Evolutionary conservation across 2,113 vertebrate genomes (phyloP), one percentile per base, ranked within the genome.

Genomic region (Calyptomena viridis): DNA sequence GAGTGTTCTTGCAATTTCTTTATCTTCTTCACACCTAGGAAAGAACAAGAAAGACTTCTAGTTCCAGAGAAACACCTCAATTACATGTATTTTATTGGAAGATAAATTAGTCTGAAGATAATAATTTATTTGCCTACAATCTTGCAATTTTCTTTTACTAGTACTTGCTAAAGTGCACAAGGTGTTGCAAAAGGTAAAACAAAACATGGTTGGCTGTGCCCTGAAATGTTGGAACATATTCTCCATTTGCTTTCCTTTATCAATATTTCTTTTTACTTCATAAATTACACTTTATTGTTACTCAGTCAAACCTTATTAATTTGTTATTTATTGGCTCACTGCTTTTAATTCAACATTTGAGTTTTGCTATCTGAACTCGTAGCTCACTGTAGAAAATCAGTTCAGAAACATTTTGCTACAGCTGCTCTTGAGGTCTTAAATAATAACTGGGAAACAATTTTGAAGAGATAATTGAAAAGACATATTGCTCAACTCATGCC

Each of bases 381-480:
- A 72, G 20, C 12, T 83, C 52, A 55, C 52, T 46, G 40, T 39
- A 80, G 66, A 90, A 93, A 91, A 95, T 76, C 4, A 3, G 37
- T 90, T 94, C 64, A 89, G 52, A 93, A 94, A 75, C 39, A 66
- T 73, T 89, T 13, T 96, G 15, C n/a, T 93, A 35, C 40, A 89
- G 42, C 14, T 87, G 49, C 44, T 84, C 33, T 80, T 74, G 47
- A 64, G 47, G 33, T 93, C 89, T 94, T 90, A 91, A 88, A 84
- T 46, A 95, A 85, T 94, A 90, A 83, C 71, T 72, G 18, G 31
- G 66, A 83, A 90, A 79, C 22, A 42, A 71, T 83, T 82, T 77
- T 92, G 49, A 90, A 93, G 37, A 76, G 37, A 67, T 91, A 95
- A 94, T 89, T 90, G 69, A 92, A 94, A 93, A 87, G 76, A 79